phyloP scores from a whole-genome alignment of 2,888 invertebrate genomes.

The Eupithecia abbreviata region DNA sequence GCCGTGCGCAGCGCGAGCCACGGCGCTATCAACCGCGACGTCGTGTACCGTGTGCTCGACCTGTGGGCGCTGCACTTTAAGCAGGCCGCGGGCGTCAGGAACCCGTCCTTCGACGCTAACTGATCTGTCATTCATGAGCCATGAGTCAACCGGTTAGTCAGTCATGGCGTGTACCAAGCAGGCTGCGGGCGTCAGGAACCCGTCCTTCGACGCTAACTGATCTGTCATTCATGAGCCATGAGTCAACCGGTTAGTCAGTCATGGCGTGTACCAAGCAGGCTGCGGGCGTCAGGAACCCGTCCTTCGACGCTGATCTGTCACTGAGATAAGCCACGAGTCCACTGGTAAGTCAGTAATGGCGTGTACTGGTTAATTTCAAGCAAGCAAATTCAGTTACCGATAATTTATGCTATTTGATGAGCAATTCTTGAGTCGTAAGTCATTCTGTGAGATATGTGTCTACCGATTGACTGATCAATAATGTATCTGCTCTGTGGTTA shows the following conservation, averaged over 20 bases:
- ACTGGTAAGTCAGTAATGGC: not conserved
- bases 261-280: slow-evolving; percentile 56
- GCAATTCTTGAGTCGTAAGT: not conserved
- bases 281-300: slow-evolving; percentile 58
- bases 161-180: slow-evolving; percentile 43
- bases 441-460: not conserved
- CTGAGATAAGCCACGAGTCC: not conserved
- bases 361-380: not conserved
- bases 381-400: not conserved
- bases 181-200: slow-evolving; percentile 59
- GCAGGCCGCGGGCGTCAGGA: slow-evolving; percentile 58
- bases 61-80: slow-evolving; percentile 64
- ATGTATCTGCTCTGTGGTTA: not conserved
- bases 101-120: slow-evolving; percentile 65
- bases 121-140: slow-evolving; percentile 35
- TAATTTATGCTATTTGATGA: not conserved
- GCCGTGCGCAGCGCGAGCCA: slow-evolving; percentile 59
- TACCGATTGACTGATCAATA: not conserved
- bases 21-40: slow-evolving; percentile 61
- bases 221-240: not conserved
- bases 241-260: not conserved
- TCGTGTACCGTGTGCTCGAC: slow-evolving; percentile 64
- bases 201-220: slow-evolving; percentile 65
- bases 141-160: not conserved
- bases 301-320: slow-evolving; percentile 58